Evolutionary conservation across 2,113 vertebrate genomes (phyloP), one percentile per base, ranked within the genome.

Genomic region (Platycercus adscitus): DNA sequence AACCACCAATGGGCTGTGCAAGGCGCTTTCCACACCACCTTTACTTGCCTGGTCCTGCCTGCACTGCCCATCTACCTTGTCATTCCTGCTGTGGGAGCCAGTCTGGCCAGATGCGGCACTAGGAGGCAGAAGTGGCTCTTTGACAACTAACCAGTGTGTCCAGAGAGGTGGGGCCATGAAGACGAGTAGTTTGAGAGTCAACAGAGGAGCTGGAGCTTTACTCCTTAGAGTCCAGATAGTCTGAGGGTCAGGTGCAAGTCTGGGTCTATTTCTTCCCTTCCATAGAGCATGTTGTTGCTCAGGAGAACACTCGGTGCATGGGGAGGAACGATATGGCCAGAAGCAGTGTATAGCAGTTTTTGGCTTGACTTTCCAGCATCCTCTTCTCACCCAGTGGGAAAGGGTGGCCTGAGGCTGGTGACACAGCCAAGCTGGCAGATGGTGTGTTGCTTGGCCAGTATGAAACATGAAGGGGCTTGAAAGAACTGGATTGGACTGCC

Each of bases 401-500:
- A 61, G 58, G 28, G 37, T 46, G 15, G 25, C 41, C 58, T 81
- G 58, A 44, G 49, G n/a, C 43, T 72, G 65, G 47, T 49, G 60
- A 41, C 19, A 17, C 47, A 37, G 69, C 26, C 2, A 2, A 56
- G 55, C 47, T 79, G 53, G 12, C 66, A 83, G 29, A 46, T 29
- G 41, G 31, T 33, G 33, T 35, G 29, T 26, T 60, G 72, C 61
- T 33, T 72, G 56, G 20, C 26, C n/a, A 17, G 37, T 80, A 84
- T 28, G 95, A 81, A 64, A 78, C 52, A n/a, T 13, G 71, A 61
- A 86, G 60, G 9, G 65, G 60, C 71, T 85, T 93, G 33, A 97
- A 96, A n/a, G 98, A 87, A n/a, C 98, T 97, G 13, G 98, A 96
- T 2, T 97, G 97, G 61, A 96, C 97, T 7, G 85, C 37, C 8